Conservation (phyloP, 2,797 vertebrate species). For the Nannoperca australis region DNA sequence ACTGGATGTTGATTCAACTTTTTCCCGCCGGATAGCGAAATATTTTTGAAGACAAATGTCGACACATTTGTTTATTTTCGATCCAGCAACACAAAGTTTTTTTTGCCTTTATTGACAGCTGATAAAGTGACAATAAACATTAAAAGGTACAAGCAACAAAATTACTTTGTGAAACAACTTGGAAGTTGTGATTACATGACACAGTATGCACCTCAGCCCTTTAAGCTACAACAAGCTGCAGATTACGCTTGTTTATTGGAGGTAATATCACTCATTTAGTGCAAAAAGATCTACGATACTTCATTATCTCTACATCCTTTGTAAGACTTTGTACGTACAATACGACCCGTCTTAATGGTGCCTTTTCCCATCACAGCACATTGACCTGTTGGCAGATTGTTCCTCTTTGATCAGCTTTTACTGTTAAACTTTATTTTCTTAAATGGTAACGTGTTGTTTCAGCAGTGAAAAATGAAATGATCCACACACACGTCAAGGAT, state of each 20-base stretch:
- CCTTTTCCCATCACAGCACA: not conserved
- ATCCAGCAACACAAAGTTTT: no score
- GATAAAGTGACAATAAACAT: not conserved
- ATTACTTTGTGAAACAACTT: not conserved
- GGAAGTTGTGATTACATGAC: not conserved
- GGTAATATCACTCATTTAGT: not conserved
- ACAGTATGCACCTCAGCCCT: not conserved
- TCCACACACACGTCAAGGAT: not conserved
- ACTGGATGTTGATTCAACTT: no score
- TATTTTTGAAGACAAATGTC: no score
- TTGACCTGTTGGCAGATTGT: not conserved
- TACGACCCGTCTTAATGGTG: not conserved
- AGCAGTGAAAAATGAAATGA: conserved; percentile 9
- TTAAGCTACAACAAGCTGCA: not conserved
- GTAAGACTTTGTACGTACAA: not conserved
- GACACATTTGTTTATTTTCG: not conserved
- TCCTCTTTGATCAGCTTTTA: not conserved
- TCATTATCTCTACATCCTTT: not conserved
- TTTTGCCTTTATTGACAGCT: not conserved
- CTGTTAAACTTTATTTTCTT: not conserved
- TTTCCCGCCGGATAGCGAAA: no score
- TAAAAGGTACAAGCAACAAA: not conserved
- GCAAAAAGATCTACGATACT: not conserved
- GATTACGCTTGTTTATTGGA: not conserved
- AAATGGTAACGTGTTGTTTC: not conserved